A percentile compares a stretch with the other conserved stretches of the same genome.
Conservation (phyloP, 2,113 vertebrate species). For the Mola mola region DNA sequence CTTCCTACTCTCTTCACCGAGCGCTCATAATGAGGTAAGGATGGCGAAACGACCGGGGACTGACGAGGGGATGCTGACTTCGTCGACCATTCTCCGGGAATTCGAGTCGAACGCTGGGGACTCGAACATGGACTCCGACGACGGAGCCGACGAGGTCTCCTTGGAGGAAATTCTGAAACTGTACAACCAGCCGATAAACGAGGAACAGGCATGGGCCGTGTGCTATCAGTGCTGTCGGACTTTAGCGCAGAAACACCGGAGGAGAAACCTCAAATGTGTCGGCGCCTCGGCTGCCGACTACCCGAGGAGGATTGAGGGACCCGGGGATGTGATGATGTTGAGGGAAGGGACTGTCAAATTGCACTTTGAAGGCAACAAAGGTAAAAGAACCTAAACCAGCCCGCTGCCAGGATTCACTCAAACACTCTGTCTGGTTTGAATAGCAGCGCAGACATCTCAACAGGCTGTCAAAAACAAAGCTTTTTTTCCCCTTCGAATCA, state of each 20-base stretch:
- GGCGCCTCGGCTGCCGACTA: constrained; percentile 38
- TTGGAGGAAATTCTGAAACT: constrained; percentile 89
- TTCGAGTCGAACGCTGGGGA: constrained; percentile 55
- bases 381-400: constrained; percentile 55
- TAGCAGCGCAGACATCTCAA: neutral
- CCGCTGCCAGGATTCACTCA: neutral
- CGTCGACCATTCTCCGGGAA: constrained; percentile 59
- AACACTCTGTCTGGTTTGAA: neutral
- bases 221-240: constrained; percentile 91
- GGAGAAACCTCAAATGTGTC: constrained; percentile 63
- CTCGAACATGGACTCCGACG: constrained; percentile 67
- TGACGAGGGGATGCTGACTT: constrained; percentile 69
- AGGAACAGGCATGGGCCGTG: constrained; percentile 98
- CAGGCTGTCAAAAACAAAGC: neutral
- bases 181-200: constrained; percentile 95
- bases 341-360: constrained; percentile 87
- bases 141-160: constrained; percentile 82
- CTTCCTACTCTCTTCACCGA: neutral
- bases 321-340: constrained; percentile 84
- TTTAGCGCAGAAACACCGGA: constrained; percentile 77
- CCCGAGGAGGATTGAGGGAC: constrained; percentile 75
- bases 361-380: constrained; percentile 61
- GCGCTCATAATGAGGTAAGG: constrained; percentile 45
- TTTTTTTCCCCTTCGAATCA: constrained; percentile 9
- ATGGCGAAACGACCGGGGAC: constrained; percentile 76